Percentiles rank a stretch among this genome's conserved stretches.
phyloP scores from a whole-genome alignment of 2,888 invertebrate genomes.

The Trachelus tabidus region DNA sequence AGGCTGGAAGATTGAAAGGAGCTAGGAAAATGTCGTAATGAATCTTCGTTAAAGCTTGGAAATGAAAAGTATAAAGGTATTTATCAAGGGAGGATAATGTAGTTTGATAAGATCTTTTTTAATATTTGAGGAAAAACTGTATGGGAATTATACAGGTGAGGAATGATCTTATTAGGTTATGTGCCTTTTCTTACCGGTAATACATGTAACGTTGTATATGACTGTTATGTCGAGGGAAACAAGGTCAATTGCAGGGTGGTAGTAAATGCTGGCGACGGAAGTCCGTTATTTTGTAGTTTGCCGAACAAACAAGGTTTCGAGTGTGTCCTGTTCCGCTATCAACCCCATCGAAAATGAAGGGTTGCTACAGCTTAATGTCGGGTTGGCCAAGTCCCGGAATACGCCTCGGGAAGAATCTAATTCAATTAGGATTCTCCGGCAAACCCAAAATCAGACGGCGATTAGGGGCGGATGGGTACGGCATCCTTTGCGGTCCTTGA shows the following conservation, averaged over 20 bases:
- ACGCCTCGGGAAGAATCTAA: conserved; percentile 40
- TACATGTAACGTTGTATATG: background rate
- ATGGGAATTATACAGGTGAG: background rate
- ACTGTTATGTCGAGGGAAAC: background rate
- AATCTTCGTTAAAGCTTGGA: conserved; percentile 39
- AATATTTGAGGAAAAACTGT: background rate
- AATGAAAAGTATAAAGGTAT: background rate
- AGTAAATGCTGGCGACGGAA: conserved; percentile 11
- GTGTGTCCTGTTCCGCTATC: conserved; percentile 15
- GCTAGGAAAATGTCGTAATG: conserved; percentile 33
- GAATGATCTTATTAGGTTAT: background rate
- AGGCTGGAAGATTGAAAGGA: conserved; percentile 24
- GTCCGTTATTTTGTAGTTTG: conserved; percentile 29
- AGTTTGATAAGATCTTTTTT: background rate
- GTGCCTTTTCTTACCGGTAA: background rate
- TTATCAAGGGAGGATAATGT: background rate
- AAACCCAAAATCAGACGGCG: conserved; percentile 28
- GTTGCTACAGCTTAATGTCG: conserved; percentile 35
- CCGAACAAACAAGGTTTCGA: conserved; percentile 31
- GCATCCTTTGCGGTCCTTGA: background rate
- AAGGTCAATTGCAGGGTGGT: background rate
- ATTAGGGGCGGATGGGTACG: conserved; percentile 21
- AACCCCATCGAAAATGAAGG: conserved; percentile 33
- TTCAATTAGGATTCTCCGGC: conserved; percentile 38
- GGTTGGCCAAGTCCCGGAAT: conserved; percentile 33